These are phyloP conservation scores for Apantesis nais DNA, from an alignment of 2,888 invertebrate species.

Conservation along the genomic window DNA sequence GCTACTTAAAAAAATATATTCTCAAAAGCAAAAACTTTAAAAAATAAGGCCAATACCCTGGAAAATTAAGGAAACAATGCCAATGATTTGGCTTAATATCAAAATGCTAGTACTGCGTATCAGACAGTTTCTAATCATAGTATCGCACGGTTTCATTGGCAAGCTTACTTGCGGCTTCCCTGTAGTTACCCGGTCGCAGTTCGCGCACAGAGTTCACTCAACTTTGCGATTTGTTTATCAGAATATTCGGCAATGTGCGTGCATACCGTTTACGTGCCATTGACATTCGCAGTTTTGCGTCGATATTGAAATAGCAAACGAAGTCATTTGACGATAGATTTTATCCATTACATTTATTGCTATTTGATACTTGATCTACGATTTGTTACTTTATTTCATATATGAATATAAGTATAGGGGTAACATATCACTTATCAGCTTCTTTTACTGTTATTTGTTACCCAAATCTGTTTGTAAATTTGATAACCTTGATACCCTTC, in stretches of 20 bases:
- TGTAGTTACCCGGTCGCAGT: slow-evolving; percentile 38
- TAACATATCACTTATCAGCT: not conserved
- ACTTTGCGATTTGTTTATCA: slow-evolving; percentile 68
- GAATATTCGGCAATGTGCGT: slow-evolving; percentile 53
- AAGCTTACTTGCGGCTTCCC: slow-evolving; percentile 51
- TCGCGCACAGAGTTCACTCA: slow-evolving; percentile 62
- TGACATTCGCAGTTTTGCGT: slow-evolving; percentile 71
- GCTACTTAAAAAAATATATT: not conserved
- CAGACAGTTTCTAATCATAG: slow-evolving; percentile 48
- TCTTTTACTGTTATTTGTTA: not conserved
- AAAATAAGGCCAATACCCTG: slow-evolving; percentile 11
- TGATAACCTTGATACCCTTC: not conserved
- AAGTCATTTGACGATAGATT: slow-evolving; percentile 51
- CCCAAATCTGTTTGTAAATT: not conserved
- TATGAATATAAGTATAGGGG: not conserved
- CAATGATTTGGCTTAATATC: slow-evolving; percentile 47
- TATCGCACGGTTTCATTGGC: slow-evolving; percentile 54
- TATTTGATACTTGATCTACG: slow-evolving; percentile 42
- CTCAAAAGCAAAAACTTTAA: slow-evolving; percentile 1
- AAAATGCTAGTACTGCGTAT: slow-evolving; percentile 46
- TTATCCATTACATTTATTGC: slow-evolving; percentile 48
- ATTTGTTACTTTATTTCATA: slow-evolving; percentile 1
- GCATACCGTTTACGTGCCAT: slow-evolving; percentile 70
- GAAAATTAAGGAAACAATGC: slow-evolving; percentile 29
- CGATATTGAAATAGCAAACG: slow-evolving; percentile 65